Evolutionary conservation across 2,797 vertebrate genomes (phyloP).

Genomic region (Siniperca undulata): DNA sequence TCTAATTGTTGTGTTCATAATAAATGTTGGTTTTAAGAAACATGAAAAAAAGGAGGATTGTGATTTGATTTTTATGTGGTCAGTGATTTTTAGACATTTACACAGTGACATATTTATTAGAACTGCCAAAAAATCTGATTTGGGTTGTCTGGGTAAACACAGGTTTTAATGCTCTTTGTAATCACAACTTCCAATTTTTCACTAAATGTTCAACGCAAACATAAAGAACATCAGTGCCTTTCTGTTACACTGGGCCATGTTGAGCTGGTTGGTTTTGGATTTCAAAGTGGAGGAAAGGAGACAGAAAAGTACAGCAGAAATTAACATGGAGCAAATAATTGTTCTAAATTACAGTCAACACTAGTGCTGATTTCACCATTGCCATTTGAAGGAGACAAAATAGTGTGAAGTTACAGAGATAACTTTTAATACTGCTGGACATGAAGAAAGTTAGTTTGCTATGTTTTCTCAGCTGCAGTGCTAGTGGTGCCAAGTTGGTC

Average conservation of each 20-base stretch:
- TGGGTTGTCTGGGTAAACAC: background rate
- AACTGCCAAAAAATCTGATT: too few relatives aligned
- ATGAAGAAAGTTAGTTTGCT: background rate
- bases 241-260: background rate
- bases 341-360: background rate
- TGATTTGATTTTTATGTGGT: too few relatives aligned
- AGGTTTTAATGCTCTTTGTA: background rate
- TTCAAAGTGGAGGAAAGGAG: too few relatives aligned
- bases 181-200: background rate
- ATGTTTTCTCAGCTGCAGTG: conserved; percentile 13
- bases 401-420: background rate
- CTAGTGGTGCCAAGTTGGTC: background rate
- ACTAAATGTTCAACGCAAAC: background rate
- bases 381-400: background rate
- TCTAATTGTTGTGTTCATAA: too few relatives aligned
- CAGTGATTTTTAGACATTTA: too few relatives aligned
- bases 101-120: too few relatives aligned
- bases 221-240: background rate
- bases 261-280: too few relatives aligned
- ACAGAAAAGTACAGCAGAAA: too few relatives aligned
- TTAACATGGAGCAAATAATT: too few relatives aligned
- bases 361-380: background rate
- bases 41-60: too few relatives aligned
- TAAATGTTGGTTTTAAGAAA: too few relatives aligned
- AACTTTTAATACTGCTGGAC: background rate